Conservation (phyloP, 23 tunicate species). For the Ascidia mentula region DNA sequence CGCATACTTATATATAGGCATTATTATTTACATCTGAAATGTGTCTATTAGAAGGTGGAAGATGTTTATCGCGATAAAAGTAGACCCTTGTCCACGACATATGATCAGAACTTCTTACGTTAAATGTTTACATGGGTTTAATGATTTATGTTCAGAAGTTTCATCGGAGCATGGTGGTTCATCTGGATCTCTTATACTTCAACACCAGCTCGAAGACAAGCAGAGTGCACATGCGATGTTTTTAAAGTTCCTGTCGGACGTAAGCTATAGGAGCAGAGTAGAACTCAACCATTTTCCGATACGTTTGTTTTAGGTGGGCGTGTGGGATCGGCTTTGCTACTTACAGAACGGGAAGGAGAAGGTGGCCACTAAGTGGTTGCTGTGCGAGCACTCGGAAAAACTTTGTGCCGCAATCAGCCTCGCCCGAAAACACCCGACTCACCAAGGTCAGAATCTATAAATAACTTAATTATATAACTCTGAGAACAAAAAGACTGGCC, state of each 20-base stretch:
- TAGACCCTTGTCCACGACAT: too few relatives aligned
- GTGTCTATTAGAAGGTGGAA: too few relatives aligned
- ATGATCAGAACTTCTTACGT: too few relatives aligned
- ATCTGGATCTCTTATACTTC: conserved; percentile 62
- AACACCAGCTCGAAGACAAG: conserved; percentile 81
- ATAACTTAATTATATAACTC: too few relatives aligned
- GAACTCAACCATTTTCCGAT: neutral
- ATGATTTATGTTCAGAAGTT: conserved; percentile 26
- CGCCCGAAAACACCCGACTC: conserved; percentile 47
- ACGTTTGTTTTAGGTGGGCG: conserved; percentile 36
- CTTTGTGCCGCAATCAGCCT: conserved; percentile 60
- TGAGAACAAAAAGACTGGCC: too few relatives aligned
- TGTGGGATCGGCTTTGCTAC: conserved; percentile 39
- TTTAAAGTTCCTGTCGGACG: conserved; percentile 62
- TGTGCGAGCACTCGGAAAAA: conserved; percentile 79
- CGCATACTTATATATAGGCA: too few relatives aligned
- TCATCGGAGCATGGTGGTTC: conserved; percentile 32
- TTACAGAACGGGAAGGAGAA: conserved; percentile 11
- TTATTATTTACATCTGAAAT: too few relatives aligned
- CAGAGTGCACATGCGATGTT: conserved; percentile 70
- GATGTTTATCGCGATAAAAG: too few relatives aligned
- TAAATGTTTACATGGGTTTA: too few relatives aligned
- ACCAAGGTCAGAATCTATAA: conserved; percentile 48
- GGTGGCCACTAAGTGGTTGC: conserved; percentile 38
- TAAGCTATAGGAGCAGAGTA: neutral